Evolutionary conservation across 2,797 vertebrate species (phyloP), one percentile per base, ranked within the genome.

Genomic region (Lepus oiostolus): DNA sequence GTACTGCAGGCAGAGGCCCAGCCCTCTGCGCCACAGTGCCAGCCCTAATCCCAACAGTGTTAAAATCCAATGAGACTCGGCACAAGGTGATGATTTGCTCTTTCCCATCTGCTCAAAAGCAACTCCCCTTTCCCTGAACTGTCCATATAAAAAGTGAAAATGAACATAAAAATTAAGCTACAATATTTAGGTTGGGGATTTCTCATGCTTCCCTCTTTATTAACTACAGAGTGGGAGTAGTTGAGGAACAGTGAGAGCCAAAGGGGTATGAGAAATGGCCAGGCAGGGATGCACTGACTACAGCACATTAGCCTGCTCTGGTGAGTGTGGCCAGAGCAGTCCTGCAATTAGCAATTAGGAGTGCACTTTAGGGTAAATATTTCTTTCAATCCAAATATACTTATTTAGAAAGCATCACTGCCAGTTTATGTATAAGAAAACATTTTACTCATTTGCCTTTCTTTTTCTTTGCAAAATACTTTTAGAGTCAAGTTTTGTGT

Each of bases 361-460:
- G 63, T 13, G 16, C 70, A 13, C 28, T 32, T 58, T 38, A 24
- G 32, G n/a, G 7, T 71, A 72, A 91, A 74, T 85, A 94, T 77
- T 89, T 94, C 65, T 68, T 86, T 94, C 70, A 79, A 89, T 87
- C 52, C 54, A 92, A 94, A 95, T 54, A 77, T 2, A 35, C 10
- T 75, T 72, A 70, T 42, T 92, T 63, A 85, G 77, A 90, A 91
- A 96, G 75, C n/a, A 93, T 88, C 54, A 80, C 8, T 68, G 38
- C 70, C 75, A 26, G 4, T 22, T 47, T 32, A 30, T 9, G 76
- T 58, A 30, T 58, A 32, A 92, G 32, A 88, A 93, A 93, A 67
- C 7, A 72, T 62, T 85, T 89, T 62, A 26, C 12, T 71, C 84
- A 68, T 63, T 32, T 88, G 28, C 65, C 42, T 93, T 58, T 26